phyloP scores from a whole-genome alignment of 2,797 vertebrate species.

The Danio tinwini region DNA sequence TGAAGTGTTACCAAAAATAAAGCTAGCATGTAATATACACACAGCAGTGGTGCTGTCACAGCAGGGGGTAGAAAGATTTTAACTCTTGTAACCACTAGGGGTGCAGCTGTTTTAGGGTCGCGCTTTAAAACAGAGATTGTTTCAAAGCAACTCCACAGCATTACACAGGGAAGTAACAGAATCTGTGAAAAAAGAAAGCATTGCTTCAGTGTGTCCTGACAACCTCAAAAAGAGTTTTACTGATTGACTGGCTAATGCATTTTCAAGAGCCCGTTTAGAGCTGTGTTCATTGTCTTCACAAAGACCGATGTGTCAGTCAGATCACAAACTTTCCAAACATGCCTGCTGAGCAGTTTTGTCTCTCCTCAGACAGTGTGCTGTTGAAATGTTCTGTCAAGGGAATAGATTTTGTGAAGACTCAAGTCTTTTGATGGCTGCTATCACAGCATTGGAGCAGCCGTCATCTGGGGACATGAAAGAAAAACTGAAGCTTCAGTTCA shows the following conservation, averaged over 20 bases:
- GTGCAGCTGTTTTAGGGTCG: no score
- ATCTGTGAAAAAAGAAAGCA: neutral
- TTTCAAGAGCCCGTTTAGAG: neutral
- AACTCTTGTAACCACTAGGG: no score
- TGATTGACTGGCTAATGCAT: neutral
- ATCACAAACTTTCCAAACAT: neutral
- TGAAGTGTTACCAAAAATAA: no score
- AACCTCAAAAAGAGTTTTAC: neutral
- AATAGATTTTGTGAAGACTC: neutral
- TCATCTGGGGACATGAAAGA: constrained; percentile 57
- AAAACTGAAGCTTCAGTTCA: constrained; percentile 59
- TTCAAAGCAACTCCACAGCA: no score
- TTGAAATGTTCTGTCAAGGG: constrained; percentile 6
- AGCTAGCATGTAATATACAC: no score
- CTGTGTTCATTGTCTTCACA: neutral
- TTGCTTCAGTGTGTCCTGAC: neutral
- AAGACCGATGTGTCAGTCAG: neutral
- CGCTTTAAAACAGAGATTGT: no score
- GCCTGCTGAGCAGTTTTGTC: neutral
- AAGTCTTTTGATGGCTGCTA: constrained; percentile 26
- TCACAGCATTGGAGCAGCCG: constrained; percentile 58
- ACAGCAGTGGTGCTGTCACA: no score
- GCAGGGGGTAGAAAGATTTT: no score
- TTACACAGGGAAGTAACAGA: no score
- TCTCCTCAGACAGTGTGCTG: neutral